Percentiles rank a stretch among this genome's conserved stretches.
phyloP scores from a whole-genome alignment of 1,140 invertebrate genomes.

The Scaptomyza montana region DNA sequence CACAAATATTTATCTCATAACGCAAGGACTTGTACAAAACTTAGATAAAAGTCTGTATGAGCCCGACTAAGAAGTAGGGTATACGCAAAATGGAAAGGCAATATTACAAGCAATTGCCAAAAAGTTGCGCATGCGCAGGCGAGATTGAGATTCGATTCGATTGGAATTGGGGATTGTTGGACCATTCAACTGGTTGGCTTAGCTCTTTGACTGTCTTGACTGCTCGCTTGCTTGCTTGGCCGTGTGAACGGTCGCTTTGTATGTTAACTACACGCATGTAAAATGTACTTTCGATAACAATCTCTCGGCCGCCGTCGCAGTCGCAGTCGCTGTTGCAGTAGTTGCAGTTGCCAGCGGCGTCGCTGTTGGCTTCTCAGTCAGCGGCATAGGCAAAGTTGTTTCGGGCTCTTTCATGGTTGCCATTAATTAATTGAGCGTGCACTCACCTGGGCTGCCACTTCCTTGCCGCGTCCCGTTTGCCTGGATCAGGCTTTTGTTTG shows the following conservation, averaged over 20 bases:
- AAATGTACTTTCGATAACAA: slow-evolving; percentile 79
- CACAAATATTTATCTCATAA: not conserved
- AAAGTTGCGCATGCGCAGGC: slow-evolving; percentile 57
- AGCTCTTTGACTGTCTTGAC: not conserved
- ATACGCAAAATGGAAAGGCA: slow-evolving; percentile 50
- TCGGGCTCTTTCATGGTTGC: slow-evolving; percentile 75
- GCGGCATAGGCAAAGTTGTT: slow-evolving; percentile 46
- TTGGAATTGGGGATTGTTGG: slow-evolving; percentile 50
- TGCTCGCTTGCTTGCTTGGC: slow-evolving; percentile 34
- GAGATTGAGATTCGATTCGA: slow-evolving; percentile 51
- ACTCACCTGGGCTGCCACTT: slow-evolving; percentile 16
- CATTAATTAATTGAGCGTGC: slow-evolving; percentile 80
- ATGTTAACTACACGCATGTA: slow-evolving; percentile 81
- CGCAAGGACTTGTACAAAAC: not conserved
- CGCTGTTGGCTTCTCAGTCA: slow-evolving; percentile 21
- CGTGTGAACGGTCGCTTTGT: slow-evolving; percentile 73
- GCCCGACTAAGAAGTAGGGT: slow-evolving; percentile 9
- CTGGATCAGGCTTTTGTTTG: slow-evolving; percentile 70
- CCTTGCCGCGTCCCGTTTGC: slow-evolving; percentile 4
- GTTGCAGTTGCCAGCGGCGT: slow-evolving; percentile 11
- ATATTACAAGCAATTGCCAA: slow-evolving; percentile 38
- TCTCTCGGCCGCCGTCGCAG: slow-evolving; percentile 42
- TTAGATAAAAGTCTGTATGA: not conserved
- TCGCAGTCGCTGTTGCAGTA: slow-evolving; percentile 17
- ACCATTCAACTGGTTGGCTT: slow-evolving; percentile 35